phyloP scores from a whole-genome alignment of 2,888 invertebrate species.

The Junonia oenone region DNA sequence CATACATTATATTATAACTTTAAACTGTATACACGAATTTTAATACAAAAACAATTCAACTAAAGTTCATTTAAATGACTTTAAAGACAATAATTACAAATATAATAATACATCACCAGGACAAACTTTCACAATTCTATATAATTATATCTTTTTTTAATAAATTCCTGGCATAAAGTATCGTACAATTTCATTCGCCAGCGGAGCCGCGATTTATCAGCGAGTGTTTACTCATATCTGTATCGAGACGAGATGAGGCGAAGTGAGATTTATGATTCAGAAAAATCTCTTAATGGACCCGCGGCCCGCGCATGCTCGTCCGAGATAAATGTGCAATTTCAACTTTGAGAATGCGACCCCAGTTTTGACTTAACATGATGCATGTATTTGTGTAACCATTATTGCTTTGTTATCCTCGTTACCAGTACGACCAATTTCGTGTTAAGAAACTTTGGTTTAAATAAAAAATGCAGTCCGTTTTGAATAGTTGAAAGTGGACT shows the following conservation, averaged over 20 bases:
- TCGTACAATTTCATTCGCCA: slow-evolving; percentile 27
- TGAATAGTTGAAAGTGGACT: no score
- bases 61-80: no score
- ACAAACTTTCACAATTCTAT: neutral
- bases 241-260: slow-evolving; percentile 71
- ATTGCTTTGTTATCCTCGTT: slow-evolving; percentile 29
- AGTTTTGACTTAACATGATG: slow-evolving; percentile 73
- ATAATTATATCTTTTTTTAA: neutral
- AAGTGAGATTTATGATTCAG: slow-evolving; percentile 78
- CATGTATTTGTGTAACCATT: slow-evolving; percentile 56
- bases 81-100: neutral
- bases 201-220: slow-evolving; percentile 31
- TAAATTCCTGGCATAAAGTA: slow-evolving; percentile 6
- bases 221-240: slow-evolving; percentile 64
- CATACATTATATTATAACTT: no score
- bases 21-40: no score
- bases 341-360: slow-evolving; percentile 73
- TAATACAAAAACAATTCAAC: no score
- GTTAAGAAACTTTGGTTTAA: neutral
- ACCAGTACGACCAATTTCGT: slow-evolving; percentile 1
- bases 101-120: neutral
- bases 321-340: slow-evolving; percentile 78
- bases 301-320: slow-evolving; percentile 67
- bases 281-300: slow-evolving; percentile 77
- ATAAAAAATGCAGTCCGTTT: no score